A percentile compares a stretch with the other conserved stretches of the same genome.
These are phyloP conservation scores for Hesperia comma DNA, from an alignment of 2,888 invertebrate species.

Conservation along the genomic window DNA sequence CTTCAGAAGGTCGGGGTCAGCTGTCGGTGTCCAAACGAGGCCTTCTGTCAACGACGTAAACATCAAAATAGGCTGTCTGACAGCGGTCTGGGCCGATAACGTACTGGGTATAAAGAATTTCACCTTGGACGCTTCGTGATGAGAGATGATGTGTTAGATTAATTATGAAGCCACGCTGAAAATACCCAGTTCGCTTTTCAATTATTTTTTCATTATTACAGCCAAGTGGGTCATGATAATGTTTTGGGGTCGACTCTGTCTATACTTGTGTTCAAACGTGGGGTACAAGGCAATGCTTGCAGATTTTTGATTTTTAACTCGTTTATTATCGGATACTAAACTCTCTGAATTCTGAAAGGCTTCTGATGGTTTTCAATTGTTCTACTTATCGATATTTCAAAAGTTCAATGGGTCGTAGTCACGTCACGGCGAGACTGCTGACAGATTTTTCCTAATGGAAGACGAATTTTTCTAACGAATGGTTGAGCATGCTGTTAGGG, in stretches of 20 bases:
- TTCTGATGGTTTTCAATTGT: too few species aligned
- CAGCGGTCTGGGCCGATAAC: conserved; percentile 12
- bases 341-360: too few species aligned
- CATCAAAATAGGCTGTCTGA: conserved; percentile 9
- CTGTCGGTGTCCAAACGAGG: neutral
- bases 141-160: neutral
- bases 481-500: too few species aligned
- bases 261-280: too few species aligned
- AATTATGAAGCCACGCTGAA: neutral
- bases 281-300: too few species aligned
- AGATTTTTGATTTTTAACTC: too few species aligned
- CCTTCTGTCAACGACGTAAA: conserved; percentile 2
- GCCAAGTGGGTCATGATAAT: neutral
- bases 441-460: too few species aligned
- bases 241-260: neutral
- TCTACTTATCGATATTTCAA: too few species aligned
- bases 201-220: neutral
- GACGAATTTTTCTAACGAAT: too few species aligned
- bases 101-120: conserved; percentile 27
- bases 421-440: too few species aligned
- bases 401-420: too few species aligned
- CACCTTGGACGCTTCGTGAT: conserved; percentile 8
- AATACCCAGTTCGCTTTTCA: neutral
- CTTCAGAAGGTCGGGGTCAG: neutral
- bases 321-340: too few species aligned